phyloP scores from a whole-genome alignment of 2,113 vertebrate genomes.

The Centrocercus urophasianus region DNA sequence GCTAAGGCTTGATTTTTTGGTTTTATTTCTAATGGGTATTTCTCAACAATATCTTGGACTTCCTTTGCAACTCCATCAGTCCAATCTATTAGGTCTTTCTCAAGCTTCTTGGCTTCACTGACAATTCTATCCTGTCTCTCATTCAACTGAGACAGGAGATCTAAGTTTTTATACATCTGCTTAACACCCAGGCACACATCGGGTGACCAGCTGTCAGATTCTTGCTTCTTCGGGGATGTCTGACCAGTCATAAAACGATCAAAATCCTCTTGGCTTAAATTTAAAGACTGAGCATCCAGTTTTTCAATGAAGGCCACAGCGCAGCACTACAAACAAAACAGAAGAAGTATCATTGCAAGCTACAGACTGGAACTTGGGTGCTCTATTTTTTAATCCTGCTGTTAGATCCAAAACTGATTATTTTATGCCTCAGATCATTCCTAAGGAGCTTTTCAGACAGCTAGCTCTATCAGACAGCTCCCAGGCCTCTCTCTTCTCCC shows the following conservation, averaged over 20 bases:
- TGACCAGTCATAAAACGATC: slow-evolving; percentile 96
- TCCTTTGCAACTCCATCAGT: slow-evolving; percentile 85
- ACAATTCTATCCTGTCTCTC: slow-evolving; percentile 88
- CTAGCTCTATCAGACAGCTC: background rate
- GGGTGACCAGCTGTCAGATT: slow-evolving; percentile 80
- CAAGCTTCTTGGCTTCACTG: slow-evolving; percentile 86
- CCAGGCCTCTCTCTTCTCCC: background rate
- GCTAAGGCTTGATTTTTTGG: slow-evolving; percentile 79
- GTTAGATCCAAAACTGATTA: background rate
- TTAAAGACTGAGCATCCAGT: slow-evolving; percentile 94
- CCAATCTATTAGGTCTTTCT: slow-evolving; percentile 91
- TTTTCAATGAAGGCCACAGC: slow-evolving; percentile 98
- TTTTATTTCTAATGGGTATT: slow-evolving; percentile 88
- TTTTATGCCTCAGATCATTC: background rate
- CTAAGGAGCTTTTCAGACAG: background rate
- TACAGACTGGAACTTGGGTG: rapidly evolving
- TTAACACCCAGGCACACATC: slow-evolving; percentile 83
- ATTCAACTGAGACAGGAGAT: slow-evolving; percentile 86
- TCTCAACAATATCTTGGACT: slow-evolving; percentile 89
- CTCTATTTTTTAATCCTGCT: background rate
- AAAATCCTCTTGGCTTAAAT: slow-evolving; percentile 94
- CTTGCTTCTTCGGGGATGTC: slow-evolving; percentile 84
- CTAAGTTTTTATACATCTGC: slow-evolving; percentile 90
- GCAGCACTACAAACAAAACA: slow-evolving; percentile 85
- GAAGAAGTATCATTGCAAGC: background rate